Evolutionary conservation across 2,888 invertebrate species (phyloP), one percentile per base, ranked within the genome.

Genomic region (Orthonevra nobilis): DNA sequence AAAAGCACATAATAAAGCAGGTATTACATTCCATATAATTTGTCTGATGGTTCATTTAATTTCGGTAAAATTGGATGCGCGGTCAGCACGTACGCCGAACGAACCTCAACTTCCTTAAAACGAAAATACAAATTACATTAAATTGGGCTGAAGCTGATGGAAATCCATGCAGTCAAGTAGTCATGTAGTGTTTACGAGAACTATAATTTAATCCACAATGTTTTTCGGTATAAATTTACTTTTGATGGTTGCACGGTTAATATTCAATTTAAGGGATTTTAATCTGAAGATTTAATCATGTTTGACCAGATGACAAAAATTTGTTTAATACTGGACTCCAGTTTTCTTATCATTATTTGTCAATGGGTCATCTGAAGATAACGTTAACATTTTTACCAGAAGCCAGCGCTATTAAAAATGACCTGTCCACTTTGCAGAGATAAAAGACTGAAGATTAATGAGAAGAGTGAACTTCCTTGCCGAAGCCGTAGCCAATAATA

Each of bases 1-100:
- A n/a, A n/a, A n/a, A n/a, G n/a, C n/a, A 20, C 46, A 52, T 72
- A 52, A 64, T 72, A 73, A 30, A 36, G 12, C 26, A 6, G 60
- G 50, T 61, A 73, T 63, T 73, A 73, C 68, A 68, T 61, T 73
- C 56, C 61, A 52, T 72, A 68, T 79, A 79, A 79, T 79, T 73
- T 73, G 79, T 73, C 34, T 68, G 73, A 79, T 79, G 66, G 61
- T 73, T 46, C 66, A 61, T 68, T 79, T 79, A 79, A 79, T 79
- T 79, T 68, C 9, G 54, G 40, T 30, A 50, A 50, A 79, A 79
- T 64, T 79, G 66, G 79, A 66, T 50, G 42, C 38, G 23, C 34
- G 56, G 46, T 56, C 34, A 30, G 61, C 79, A 72, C 79, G 79
- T 73, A 66, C 75, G 17, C 56, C 40, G 17, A 46, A 15, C 20